These are phyloP conservation scores for Volucella zonaria DNA, from an alignment of 2,888 invertebrate species.

Conservation along the genomic window DNA sequence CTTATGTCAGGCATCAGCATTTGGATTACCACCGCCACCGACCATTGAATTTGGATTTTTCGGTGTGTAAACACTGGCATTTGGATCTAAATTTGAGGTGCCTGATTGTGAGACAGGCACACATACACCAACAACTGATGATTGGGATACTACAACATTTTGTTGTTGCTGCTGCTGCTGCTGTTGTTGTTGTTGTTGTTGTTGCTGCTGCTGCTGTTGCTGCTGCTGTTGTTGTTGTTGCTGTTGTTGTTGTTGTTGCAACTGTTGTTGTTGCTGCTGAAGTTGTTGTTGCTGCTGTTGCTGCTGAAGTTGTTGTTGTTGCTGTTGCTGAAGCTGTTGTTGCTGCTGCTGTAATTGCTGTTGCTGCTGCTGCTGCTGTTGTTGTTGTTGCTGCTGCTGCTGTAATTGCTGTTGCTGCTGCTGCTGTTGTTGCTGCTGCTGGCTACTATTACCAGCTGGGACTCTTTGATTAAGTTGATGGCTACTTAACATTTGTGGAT, in stretches of 20 bases:
- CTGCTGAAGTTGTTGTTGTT: constrained; percentile 70
- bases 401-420: constrained; percentile 68
- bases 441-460: constrained; percentile 49
- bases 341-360: constrained; percentile 74
- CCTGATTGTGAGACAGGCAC: constrained; percentile 79
- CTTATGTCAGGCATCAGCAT: constrained; percentile 78
- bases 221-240: constrained; percentile 68
- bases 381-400: constrained; percentile 74
- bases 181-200: constrained; percentile 69
- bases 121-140: constrained; percentile 79
- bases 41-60: constrained; percentile 85
- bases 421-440: constrained; percentile 67
- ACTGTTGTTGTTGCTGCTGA: constrained; percentile 74
- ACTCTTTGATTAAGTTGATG: constrained; percentile 77
- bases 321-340: constrained; percentile 65
- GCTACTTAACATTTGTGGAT: constrained; percentile 76
- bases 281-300: constrained; percentile 76
- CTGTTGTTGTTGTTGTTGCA: constrained; percentile 31
- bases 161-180: constrained; percentile 75
- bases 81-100: constrained; percentile 90
- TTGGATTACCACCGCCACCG: constrained; percentile 73
- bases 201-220: constrained; percentile 55
- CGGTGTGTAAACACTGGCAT: constrained; percentile 95
- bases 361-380: constrained; percentile 70
- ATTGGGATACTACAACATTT: constrained; percentile 79